Evolutionary conservation across 1,140 invertebrate species (phyloP).

Genomic region (Capitella teleta): DNA sequence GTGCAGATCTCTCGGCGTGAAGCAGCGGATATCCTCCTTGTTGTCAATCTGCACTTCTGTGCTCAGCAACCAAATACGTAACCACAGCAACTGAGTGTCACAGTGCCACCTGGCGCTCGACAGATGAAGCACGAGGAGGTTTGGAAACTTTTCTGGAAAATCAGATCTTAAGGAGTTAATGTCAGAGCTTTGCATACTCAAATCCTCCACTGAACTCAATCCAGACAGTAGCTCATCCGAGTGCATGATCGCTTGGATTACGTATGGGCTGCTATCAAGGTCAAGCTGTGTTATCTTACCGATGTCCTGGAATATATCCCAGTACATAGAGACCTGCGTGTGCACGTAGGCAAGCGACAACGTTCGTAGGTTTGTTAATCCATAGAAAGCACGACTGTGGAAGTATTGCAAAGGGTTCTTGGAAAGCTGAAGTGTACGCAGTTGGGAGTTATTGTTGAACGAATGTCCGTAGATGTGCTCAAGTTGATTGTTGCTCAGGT

Average conservation of each 20-base stretch:
- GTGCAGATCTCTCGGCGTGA: constrained; percentile 19
- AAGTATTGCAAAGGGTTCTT: constrained; percentile 60
- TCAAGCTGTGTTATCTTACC: constrained; percentile 56
- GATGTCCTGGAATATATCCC: constrained; percentile 40
- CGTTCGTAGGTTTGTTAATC: constrained; percentile 52
- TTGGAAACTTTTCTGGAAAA: constrained; percentile 55
- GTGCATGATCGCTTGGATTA: constrained; percentile 55
- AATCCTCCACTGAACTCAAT: constrained; percentile 46
- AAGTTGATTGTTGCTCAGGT: constrained; percentile 38
- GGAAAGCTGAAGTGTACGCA: constrained; percentile 58
- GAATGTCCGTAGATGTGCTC: constrained; percentile 25
- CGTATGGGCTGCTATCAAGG: constrained; percentile 58
- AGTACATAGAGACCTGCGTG: constrained; percentile 42
- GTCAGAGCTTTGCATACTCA: constrained; percentile 53
- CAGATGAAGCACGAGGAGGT: constrained; percentile 44
- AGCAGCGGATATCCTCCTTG: constrained; percentile 24
- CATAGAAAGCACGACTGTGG: constrained; percentile 54
- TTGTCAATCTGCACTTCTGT: constrained; percentile 22
- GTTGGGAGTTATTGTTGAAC: constrained; percentile 27
- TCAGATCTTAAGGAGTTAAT: constrained; percentile 53
- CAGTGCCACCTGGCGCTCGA: constrained; percentile 42
- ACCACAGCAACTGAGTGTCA: constrained; percentile 24
- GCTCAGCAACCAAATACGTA: constrained; percentile 30
- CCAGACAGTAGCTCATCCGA: constrained; percentile 54
- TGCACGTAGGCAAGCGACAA: constrained; percentile 58